These are phyloP conservation scores for Ovis aries DNA, from an alignment of 2,113 vertebrate genomes.

Conservation along the genomic window DNA sequence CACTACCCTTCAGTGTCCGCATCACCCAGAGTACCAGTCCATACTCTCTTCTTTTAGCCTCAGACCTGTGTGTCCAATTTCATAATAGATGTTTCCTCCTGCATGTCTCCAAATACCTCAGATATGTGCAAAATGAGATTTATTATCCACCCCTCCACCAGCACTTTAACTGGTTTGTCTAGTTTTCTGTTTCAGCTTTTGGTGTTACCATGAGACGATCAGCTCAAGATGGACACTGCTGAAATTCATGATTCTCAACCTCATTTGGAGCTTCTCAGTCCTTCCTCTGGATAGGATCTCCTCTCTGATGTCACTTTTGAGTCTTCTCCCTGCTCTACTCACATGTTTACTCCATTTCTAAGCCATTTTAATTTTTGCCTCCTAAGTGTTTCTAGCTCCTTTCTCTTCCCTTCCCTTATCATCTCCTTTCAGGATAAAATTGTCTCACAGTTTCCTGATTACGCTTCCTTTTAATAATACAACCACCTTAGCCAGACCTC, in stretches of 20 bases:
- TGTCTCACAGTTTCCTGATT: not conserved
- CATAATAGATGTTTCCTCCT: not conserved
- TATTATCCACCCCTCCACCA: not conserved
- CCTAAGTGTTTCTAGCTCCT: not conserved
- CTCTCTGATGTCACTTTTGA: not conserved
- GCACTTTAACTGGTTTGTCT: not conserved
- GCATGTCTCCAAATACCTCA: not conserved
- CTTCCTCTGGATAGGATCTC: not conserved
- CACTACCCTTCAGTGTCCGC: not conserved
- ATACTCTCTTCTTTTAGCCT: not conserved
- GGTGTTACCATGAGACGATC: not conserved
- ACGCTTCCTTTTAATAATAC: not conserved
- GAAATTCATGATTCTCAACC: not conserved
- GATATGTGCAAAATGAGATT: not conserved
- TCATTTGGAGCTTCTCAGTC: not conserved
- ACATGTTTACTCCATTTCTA: not conserved
- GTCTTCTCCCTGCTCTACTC: not conserved
- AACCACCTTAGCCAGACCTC: not conserved
- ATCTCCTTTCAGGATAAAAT: not conserved
- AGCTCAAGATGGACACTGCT: not conserved
- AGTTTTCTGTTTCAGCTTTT: not conserved
- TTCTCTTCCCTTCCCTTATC: not conserved
- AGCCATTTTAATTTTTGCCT: not conserved
- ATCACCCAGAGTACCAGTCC: not conserved
- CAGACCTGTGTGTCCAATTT: not conserved